Evolutionary conservation across 2,113 vertebrate genomes (phyloP).

Genomic region (Gymnocephalus cernua): DNA sequence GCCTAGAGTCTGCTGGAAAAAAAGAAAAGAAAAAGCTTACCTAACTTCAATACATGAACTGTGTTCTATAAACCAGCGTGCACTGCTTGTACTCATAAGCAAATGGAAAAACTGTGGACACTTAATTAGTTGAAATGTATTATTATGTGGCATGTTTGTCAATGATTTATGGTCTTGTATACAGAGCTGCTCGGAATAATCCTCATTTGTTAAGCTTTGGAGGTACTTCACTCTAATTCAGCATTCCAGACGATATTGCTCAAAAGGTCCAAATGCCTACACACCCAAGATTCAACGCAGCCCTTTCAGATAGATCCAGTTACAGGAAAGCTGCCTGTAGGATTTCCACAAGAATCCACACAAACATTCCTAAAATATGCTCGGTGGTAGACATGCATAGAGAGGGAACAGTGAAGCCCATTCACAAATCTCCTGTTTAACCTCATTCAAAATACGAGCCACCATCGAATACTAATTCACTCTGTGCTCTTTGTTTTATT

Average conservation of each 20-base stretch:
- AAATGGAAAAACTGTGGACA: conserved; percentile 11
- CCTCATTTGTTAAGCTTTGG: conserved; percentile 34
- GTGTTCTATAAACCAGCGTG: not conserved
- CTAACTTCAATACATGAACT: not conserved
- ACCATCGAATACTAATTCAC: conserved; percentile 2
- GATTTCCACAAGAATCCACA: conserved; percentile 18
- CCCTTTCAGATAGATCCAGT: conserved; percentile 61
- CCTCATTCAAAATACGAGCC: not conserved
- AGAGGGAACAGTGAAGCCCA: conserved; percentile 14
- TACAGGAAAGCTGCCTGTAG: conserved; percentile 38
- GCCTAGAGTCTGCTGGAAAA: not conserved
- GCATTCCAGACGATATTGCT: conserved; percentile 71
- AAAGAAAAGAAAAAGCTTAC: not conserved
- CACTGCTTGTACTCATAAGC: not conserved
- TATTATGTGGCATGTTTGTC: conserved; percentile 6
- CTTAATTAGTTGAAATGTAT: not conserved
- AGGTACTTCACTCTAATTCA: conserved; percentile 41
- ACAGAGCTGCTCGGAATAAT: conserved; percentile 13
- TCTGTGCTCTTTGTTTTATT: conserved; percentile 11
- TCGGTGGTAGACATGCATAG: not conserved
- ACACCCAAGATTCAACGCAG: conserved; percentile 42
- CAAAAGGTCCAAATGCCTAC: conserved; percentile 66
- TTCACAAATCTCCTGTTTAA: conserved; percentile 21
- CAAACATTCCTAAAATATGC: conserved; percentile 20
- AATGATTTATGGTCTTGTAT: conserved; percentile 13